Evolutionary conservation across 64 coral and sea anemone species (phyloP), one percentile per base, ranked within the genome.

Genomic region (Pocillopora damicornis): DNA sequence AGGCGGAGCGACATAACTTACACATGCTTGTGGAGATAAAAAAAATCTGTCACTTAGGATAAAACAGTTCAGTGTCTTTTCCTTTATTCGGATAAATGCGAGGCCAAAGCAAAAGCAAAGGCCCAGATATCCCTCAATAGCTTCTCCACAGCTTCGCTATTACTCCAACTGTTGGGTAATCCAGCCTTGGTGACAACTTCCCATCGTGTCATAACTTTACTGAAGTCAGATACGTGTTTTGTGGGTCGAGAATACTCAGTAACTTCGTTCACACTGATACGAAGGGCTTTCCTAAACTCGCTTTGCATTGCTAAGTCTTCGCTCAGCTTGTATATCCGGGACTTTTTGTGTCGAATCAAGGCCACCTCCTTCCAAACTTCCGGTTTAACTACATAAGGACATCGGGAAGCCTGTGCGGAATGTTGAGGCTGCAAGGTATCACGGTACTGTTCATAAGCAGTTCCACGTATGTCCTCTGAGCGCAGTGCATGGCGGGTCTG

Each of bases 191-290:
- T 60, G 37, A 51, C 65, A 15, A 94, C 92, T 76, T 98, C 95
- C 25, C 68, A 78, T 0, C 95, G 95, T 15, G 89, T 93, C 78
- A 91, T 91, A 73, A 59, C 89, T 58, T 88, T 94, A 20, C 75
- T 93, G 63, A 98, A 98, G 5, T 76, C 61, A 42, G 92, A 94
- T 26, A 86, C 83, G 35, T 93, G 61, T 42, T 79, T 89, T 57
- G 72, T 89, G 3, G 95, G 95, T 9, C 95, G 89, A 30, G 95
- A 98, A 80, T 94, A 85, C 66, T 98, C 95, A 15, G 74, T 98
- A 5, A 98, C 60, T 75, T 93, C 86, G 58, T 76, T 76, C 26
- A 98, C 83, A n/a, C 66, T 42, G 42, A 92, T 77, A 13, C 45
- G 37, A 15, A 94, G 82, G 17, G 58, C 30, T 22, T 87, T 81